Evolutionary conservation across 2,113 vertebrate genomes (phyloP), one percentile per base, ranked within the genome.

Genomic region (Dipodomys merriami): DNA sequence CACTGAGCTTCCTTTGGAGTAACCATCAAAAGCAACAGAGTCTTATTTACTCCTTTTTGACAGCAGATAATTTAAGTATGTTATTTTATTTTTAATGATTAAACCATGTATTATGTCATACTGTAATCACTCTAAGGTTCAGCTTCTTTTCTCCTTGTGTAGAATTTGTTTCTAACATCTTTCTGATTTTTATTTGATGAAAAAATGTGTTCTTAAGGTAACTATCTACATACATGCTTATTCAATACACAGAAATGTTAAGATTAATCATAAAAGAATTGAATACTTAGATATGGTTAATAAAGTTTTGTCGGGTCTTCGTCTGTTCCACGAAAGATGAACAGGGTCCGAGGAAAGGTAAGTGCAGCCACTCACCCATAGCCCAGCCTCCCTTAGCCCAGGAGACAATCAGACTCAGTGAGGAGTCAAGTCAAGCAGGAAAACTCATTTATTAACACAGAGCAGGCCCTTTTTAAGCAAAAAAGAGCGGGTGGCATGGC

Each of bases 241-340:
- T 67, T 86, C 3, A 65, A 67, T 49, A 88, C 13, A 72, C 1
- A 86, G 8, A 72, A 86, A 22, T 18, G 64, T 80, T 27, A 53
- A 76, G 13, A 90, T 88, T 57, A 30, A 69, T 12, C 44, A 9
- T 30, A 11, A 84, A 3, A 29, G 6, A 29, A 78, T 16, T 73
- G 74, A 89, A 91, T 80, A 69, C 77, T 2, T 83, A 69, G 29
- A 90, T 44, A 67, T 76, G 33, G 19, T 12, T 79, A 94, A 90
- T 88, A 81, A 29, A n/a, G 94, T 7, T 60, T 89, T 93, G 46
- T 9, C 16, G 39, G 39, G 39, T 3, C 39, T 39, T 39, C 39
- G 3, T 39, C 39, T 3, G 3, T 39, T 5, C 39, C 39, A 39
- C 5, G 5, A 39, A 39, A 39, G 39, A 6, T 39, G 39, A 39